phyloP scores from a whole-genome alignment of 2,888 invertebrate species.

The Acanthosepion lycidas region DNA sequence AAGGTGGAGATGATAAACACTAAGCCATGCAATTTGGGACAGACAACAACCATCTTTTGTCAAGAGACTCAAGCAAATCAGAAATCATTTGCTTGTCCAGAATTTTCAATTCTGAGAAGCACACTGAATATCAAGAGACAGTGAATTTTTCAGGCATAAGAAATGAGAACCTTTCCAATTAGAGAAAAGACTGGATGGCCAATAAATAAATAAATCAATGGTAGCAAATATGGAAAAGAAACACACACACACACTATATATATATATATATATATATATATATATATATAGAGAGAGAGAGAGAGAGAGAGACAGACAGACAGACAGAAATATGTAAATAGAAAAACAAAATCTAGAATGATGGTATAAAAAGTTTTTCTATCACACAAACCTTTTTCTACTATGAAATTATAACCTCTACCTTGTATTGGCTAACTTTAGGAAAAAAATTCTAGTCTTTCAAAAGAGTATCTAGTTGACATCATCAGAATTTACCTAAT shows the following conservation, averaged over 20 bases:
- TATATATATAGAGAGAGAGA: too few species aligned
- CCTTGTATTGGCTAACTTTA: too few species aligned
- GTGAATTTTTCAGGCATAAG: slow-evolving; percentile 1
- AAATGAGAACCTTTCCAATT: slow-evolving; percentile 8
- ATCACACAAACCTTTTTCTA: neutral
- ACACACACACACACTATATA: too few species aligned
- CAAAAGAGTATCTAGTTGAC: too few species aligned
- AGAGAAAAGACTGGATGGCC: neutral
- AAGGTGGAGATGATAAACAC: neutral
- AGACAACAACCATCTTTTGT: neutral
- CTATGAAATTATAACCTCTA: neutral
- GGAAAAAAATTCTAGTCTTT: too few species aligned
- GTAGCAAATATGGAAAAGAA: too few species aligned
- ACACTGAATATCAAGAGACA: neutral
- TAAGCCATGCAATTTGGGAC: neutral
- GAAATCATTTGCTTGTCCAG: slow-evolving; percentile 1
- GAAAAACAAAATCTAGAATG: neutral
- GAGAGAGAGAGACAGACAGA: too few species aligned
- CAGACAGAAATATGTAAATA: too few species aligned
- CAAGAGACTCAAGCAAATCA: slow-evolving; percentile 8
- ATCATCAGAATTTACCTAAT: too few species aligned
- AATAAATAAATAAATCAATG: neutral
- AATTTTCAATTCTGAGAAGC: slow-evolving; percentile 18
- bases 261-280: too few species aligned
- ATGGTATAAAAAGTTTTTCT: neutral